Base-by-base conservation (phyloP, 2,797 vertebrate genomes). In the Rhadinocentrus ornatus region DNA sequence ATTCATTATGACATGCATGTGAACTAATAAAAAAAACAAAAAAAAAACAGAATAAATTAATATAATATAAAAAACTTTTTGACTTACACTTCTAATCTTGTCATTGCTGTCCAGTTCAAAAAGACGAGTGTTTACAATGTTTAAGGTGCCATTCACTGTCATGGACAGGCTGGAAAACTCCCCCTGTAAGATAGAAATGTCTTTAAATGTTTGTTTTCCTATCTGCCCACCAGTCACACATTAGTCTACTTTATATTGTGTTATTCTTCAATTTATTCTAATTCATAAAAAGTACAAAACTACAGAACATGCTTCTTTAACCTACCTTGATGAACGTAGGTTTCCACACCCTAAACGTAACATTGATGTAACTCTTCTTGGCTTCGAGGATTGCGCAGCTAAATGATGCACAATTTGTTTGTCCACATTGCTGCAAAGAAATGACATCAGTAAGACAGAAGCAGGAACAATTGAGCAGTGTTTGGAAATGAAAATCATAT, bases 301-400 rank as follows among this genome's bases (percentile, higher is more conserved):
- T 15, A 7, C 13, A 22, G 9, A 63, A 29, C 9, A 4, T 10
- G 10, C 34, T 6, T 32, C 26, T 71, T 29, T 1, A 67, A 70
- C 91, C 81, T 84, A 98, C 98, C 92, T 94, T 95, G 77, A 98
- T 94, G 71, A 99, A 97, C 0, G 98, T 97, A 26, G 95, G 94
- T 73, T 96, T 97, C 97, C 97, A 99, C 73, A 99, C 86, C 86
- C 95, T 87, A 73, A 99, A 92, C 0, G 96, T 97, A 54, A 96
- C 71, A 13, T 99, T 97, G 76, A 99, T 93, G 50, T 96, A 94
- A 75, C 92, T 95, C 7, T 73, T 1, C 0, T 90, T 81, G 12
- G 91, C 93, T n/a, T 94, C 87, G 0, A 90, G 73, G 73, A 99
- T 82, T 22, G 66, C 81, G 85, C 97, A 99, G 1, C 24, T 86